Base-by-base conservation (phyloP, 2,113 vertebrate genomes). In the Oryzias woworae region DNA sequence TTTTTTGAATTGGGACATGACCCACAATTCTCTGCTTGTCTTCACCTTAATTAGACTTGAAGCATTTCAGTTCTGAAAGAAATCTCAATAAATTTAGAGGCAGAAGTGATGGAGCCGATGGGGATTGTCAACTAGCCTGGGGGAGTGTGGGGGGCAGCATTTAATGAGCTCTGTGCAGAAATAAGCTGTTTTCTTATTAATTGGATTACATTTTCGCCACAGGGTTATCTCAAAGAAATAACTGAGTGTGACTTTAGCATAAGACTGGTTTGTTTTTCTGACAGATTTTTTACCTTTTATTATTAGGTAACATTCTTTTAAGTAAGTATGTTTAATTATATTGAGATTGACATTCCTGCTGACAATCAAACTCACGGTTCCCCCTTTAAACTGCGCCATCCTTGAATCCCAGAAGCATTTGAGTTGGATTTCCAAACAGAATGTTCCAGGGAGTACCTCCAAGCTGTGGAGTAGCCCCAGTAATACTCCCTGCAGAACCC, bases 341-440 rank as follows among this genome's bases (percentile, higher is more conserved):
- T 36, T 36, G 1, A 36, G 2, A 1, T 45, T 58, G 23, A 49
- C 0, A 0, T 4, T 51, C 31, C n/a, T 44, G 53, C 63, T 51
- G 47, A 50, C 69, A 58, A 51, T 1, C 24, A 69, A 66, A 46
- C 14, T 49, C 8, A 20, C 45, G 17, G 59, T 28, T 54, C 41
- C 49, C 26, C 53, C 53, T 51, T 20, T 49, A 50, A 62, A 65
- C 56, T 26, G 22, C 50, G 18, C 54, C 52, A 52, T 0, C 8
- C 20, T 46, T 54, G 53, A 69, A 1, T 60, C 70, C 77, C 15
- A 45, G 23, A 15, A 62, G 65, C 77, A 59, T 72, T 85, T 59
- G 69, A 24, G 0, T 2, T 18, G 64, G 76, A 75, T 77, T 77
- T 65, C 17, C 6, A 1, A 53, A n/a, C 53, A 71, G 62, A 69